Conservation (phyloP, 2,888 invertebrate species). For the Melanostoma mellinum region DNA sequence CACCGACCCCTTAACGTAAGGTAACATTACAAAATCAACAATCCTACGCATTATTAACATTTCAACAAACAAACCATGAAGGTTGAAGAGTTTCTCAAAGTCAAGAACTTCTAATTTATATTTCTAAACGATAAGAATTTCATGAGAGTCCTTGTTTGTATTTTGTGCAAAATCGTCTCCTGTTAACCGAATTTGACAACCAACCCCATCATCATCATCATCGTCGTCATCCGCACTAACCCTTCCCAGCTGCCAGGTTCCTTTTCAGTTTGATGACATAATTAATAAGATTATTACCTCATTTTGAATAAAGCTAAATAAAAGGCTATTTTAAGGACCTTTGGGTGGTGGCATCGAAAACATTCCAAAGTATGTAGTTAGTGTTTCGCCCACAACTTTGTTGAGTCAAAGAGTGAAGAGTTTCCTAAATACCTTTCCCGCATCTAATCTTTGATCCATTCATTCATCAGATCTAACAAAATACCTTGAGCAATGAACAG, state of each 20-base stretch:
- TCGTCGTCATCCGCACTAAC: background rate
- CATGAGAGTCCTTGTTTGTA: too few relatives aligned
- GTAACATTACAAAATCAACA: too few relatives aligned
- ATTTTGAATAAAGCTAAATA: slow-evolving; percentile 57
- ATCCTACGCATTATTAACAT: too few relatives aligned
- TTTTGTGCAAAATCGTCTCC: too few relatives aligned
- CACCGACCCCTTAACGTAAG: too few relatives aligned
- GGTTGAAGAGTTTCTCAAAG: too few relatives aligned
- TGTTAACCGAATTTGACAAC: too few relatives aligned
- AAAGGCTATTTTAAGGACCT: slow-evolving; percentile 38
- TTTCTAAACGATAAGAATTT: too few relatives aligned
- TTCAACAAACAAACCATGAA: too few relatives aligned
- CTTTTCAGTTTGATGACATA: slow-evolving; percentile 33
- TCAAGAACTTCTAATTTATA: too few relatives aligned
- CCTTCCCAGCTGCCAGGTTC: background rate
- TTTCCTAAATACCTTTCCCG: slow-evolving; percentile 33
- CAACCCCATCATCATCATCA: too few relatives aligned
- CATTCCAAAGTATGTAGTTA: slow-evolving; percentile 53
- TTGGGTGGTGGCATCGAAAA: slow-evolving; percentile 40
- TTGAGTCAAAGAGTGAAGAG: slow-evolving; percentile 49
- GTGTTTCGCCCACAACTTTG: slow-evolving; percentile 33
- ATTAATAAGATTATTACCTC: slow-evolving; percentile 59
- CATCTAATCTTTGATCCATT: slow-evolving; percentile 68
- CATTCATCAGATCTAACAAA: slow-evolving; percentile 62
- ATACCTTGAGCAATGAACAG: slow-evolving; percentile 56